Evolutionary conservation across 2,797 vertebrate genomes (phyloP), one percentile per base, ranked within the genome.

Genomic region (Lophius americanus): DNA sequence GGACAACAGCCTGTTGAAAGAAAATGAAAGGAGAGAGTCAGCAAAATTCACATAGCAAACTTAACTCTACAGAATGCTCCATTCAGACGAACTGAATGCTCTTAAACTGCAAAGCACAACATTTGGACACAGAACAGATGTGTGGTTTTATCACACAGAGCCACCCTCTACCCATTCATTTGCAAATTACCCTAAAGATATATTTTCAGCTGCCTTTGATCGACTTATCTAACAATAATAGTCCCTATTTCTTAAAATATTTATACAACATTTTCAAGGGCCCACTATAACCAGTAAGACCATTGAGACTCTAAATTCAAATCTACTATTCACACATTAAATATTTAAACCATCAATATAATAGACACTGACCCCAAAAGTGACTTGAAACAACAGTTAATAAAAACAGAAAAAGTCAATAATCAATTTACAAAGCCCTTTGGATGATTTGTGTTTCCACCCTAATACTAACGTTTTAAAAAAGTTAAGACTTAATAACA

Each of bases 1-100:
- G 84, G 43, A 44, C 43, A 88, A 88, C 79, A 75, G 91, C 92
- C 94, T 95, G 77, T 74, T 61, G 60, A 87, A 76, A 78, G 60
- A 83, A 70, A 81, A 55, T 4, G 8, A 73, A 70, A 72, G 58
- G 39, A 76, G n/a, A 62, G 47, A n/a, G 37, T 87, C 51, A 79
- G 61, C 65, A 61, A 70, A 72, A 65, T 57, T 64, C 37, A 46
- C 47, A 68, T 6, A 44, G 65, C 33, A 63, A 71, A 76, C 47
- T 59, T 49, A 33, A 68, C 35, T 78, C 43, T 73, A 61, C 23
- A 61, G 23, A 59, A 6, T 2, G 10, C 64, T 68, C 69, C 48
- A 70, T 79, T 63, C 23, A 79, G 55, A 80, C 51, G 66, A 79
- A 64, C 53, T 41, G 5, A 77, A 68, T 56, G 65, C 50, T 52